These are phyloP conservation scores for Sinocyclocheilus rhinocerous DNA, from an alignment of 2,113 vertebrate genomes.

Conservation along the genomic window DNA sequence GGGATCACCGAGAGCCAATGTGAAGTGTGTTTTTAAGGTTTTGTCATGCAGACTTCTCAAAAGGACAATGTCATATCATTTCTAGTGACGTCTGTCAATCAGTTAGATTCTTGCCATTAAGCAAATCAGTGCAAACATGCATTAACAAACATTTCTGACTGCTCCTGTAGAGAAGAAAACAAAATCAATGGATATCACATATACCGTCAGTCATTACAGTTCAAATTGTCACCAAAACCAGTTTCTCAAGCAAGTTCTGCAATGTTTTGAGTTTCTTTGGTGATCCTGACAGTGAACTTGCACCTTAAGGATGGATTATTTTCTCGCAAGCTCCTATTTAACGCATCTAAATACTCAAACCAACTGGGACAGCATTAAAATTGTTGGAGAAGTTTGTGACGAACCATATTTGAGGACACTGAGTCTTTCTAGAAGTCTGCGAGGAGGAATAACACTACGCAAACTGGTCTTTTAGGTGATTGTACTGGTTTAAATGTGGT, in stretches of 20 bases:
- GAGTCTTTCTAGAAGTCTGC: neutral
- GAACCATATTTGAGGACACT: neutral
- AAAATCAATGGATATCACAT: neutral
- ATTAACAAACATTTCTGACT: neutral
- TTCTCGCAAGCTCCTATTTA: neutral
- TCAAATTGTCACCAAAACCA: neutral
- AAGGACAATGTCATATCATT: neutral
- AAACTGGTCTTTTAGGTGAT: neutral
- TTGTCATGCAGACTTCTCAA: neutral
- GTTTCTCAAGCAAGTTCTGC: neutral
- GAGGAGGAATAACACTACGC: neutral
- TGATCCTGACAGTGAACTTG: neutral
- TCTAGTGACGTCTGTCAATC: neutral
- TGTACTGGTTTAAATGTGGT: neutral
- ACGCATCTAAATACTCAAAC: neutral
- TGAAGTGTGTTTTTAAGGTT: neutral
- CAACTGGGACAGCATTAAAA: neutral
- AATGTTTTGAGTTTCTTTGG: neutral
- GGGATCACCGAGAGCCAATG: neutral
- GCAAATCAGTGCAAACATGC: neutral
- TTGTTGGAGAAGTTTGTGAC: neutral
- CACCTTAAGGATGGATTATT: neutral
- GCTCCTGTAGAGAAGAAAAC: neutral
- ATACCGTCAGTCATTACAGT: neutral
- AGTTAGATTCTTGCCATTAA: neutral